Evolutionary conservation across 2,888 invertebrate genomes (phyloP).

Genomic region (Mythimna impura): DNA sequence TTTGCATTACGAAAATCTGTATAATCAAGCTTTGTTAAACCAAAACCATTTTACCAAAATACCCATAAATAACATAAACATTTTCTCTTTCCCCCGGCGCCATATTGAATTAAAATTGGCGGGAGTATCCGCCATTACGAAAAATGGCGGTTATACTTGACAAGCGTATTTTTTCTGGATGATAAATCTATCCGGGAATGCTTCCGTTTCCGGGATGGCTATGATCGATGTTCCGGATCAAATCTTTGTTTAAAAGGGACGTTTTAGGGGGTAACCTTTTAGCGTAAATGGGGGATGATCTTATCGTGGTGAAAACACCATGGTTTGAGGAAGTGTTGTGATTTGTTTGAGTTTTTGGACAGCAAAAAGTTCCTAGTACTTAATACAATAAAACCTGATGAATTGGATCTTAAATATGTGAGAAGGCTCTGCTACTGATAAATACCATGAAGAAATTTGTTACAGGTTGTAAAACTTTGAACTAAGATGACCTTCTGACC

Average conservation of each 20-base stretch:
- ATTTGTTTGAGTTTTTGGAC: neutral
- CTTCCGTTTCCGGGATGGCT: constrained; percentile 80
- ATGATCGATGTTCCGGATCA: constrained; percentile 71
- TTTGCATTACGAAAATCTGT: neutral
- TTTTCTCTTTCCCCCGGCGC: constrained; percentile 56
- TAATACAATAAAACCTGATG: too few species aligned
- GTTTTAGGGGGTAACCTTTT: constrained; percentile 44
- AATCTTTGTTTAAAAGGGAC: constrained; percentile 64
- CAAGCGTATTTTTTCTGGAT: constrained; percentile 72
- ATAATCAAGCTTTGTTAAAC: neutral
- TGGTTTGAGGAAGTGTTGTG: neutral
- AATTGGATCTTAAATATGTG: too few species aligned
- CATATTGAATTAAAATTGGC: constrained; percentile 77
- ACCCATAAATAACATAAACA: constrained; percentile 29
- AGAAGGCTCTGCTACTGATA: too few species aligned
- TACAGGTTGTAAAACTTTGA: too few species aligned
- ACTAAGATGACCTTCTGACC: too few species aligned
- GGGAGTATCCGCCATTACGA: constrained; percentile 71
- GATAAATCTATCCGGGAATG: constrained; percentile 80
- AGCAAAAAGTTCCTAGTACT: neutral
- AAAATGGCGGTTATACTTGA: constrained; percentile 76
- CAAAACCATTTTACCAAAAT: constrained; percentile 28
- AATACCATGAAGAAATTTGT: too few species aligned
- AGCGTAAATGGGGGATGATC: constrained; percentile 29
- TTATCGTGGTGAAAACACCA: too few species aligned